Evolutionary conservation across 2,113 vertebrate species (phyloP), one percentile per base, ranked within the genome.

Genomic region (Rhynchomys soricoides): DNA sequence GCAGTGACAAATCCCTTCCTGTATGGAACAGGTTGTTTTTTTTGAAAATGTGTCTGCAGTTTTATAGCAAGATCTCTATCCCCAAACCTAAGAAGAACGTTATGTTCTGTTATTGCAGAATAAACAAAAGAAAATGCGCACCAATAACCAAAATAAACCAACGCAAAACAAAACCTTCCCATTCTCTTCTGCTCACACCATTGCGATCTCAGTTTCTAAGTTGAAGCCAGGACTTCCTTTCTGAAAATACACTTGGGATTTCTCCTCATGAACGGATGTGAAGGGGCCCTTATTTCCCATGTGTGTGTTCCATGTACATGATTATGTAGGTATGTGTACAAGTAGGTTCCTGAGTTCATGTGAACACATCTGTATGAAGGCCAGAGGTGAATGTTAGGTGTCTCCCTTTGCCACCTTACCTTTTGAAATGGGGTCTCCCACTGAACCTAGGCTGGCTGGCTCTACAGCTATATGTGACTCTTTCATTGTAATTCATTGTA

Each of bases 211-310:
- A 75, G 4, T 12, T 64, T 62, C 81, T 85, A 52, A 92, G 1
- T 52, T 6, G 5, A 96, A 85, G 64, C 40, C 91, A 82, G 48
- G 31, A n/a, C 21, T 66, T 85, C 43, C 96, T 97, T 97, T 79
- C 62, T 90, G 37, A 50, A 90, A 81, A 93, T 7, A 87, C n/a
- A 71, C 31, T 70, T 40, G 9, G 59, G 40, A 90, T 90, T 96
- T 62, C 52, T 87, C 7, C 73, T 89, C 24, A 82, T 71, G 59
- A 93, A 59, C 5, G 92, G 22, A 89, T 70, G 79, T 24, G 86
- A 55, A 91, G 3, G 7, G n/a, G 68, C 34, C 6, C 19, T 92
- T 21, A 40, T 22, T 82, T n/a, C 22, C 3, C 22, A 43, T 43
- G 40, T 16, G 8, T 29, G 31, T 45, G 4, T 15, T 4, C 15